These are phyloP conservation scores for Mythimna ferrago DNA, from an alignment of 2,888 invertebrate species.

Conservation along the genomic window DNA sequence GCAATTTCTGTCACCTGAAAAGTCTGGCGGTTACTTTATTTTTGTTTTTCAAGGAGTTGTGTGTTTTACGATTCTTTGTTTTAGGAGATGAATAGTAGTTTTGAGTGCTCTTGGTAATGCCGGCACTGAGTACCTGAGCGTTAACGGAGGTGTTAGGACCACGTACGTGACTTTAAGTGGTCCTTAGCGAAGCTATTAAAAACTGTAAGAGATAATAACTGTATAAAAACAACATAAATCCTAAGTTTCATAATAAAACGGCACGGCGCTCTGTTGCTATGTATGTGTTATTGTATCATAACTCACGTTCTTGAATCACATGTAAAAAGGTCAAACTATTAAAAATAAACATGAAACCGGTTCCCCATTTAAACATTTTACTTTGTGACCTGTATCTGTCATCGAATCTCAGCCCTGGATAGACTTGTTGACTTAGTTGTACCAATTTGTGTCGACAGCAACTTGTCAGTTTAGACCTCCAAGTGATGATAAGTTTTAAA, in stretches of 20 bases:
- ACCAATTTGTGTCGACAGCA: slow-evolving; percentile 37
- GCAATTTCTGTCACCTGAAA: slow-evolving; percentile 50
- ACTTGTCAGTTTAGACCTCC: slow-evolving; percentile 27
- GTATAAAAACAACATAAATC: slow-evolving; percentile 26
- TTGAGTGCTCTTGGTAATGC: slow-evolving; percentile 29
- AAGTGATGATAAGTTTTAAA: slow-evolving; percentile 22
- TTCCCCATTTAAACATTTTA: slow-evolving; percentile 37
- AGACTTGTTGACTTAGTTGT: slow-evolving; percentile 52
- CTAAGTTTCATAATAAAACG: background rate
- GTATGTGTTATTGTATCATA: background rate
- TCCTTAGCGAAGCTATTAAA: slow-evolving; percentile 42
- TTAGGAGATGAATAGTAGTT: slow-evolving; percentile 44
- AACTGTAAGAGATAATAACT: slow-evolving; percentile 13
- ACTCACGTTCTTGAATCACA: background rate
- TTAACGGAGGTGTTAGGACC: slow-evolving; percentile 28
- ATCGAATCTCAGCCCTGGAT: slow-evolving; percentile 29
- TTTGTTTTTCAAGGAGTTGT: slow-evolving; percentile 45
- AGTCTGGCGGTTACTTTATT: slow-evolving; percentile 47
- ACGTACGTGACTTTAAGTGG: slow-evolving; percentile 42
- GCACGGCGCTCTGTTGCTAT: background rate
- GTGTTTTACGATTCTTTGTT: slow-evolving; percentile 54
- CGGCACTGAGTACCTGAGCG: slow-evolving; percentile 28
- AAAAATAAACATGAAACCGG: slow-evolving; percentile 32
- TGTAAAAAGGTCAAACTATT: background rate
- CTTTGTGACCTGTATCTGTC: slow-evolving; percentile 60